Base-by-base conservation (phyloP, 1,140 invertebrate species). In the Drepana arcuata region DNA sequence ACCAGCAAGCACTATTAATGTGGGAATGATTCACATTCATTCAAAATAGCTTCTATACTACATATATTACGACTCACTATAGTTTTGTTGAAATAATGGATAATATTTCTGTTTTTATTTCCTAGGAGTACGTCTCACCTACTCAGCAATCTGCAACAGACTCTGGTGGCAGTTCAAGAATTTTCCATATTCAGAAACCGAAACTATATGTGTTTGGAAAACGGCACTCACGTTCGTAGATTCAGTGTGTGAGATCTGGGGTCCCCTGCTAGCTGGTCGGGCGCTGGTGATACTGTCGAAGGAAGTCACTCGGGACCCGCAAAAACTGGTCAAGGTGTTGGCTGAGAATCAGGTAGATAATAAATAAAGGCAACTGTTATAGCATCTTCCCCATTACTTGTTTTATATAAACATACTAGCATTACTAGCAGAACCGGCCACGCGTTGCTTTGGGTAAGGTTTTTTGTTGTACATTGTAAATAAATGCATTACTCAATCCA, bases 221-320 rank as follows among this genome's bases (percentile, higher is more conserved):
- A 96, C 94, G 1, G 91, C 93, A 0, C 63, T 96, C 0, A 95
- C 93, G 0, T 96, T 96, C 59, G 93, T 95, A 0, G 94, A 96
- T 67, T 94, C 93, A 1, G 88, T 94, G 1, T 86, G 89, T 1
- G 94, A 96, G 83, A 90, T 96, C 31, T 95, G 94, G 90, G 92
- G 90, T 0, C 91, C 93, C 0, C 61, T 95, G 13, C 66, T 95
- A n/a, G 88, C 90, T 42, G 91, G 87, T 1, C 75, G 88, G 25
- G 65, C 89, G 0, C 60, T 95, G 9, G 56, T 95, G 1, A 88
- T 95, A 2, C 84, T 95, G 3, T 86, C 91, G 0, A 90, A 89
- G 54, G 77, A 85, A 1, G 72, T 89, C 0, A 93, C 91, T 0
- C 90, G 89, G 59, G 89, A 95, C 77, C 92, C 93, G 0, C 88